Conservation (phyloP, 2,888 invertebrate species). For the Tachystola acroxantha region DNA sequence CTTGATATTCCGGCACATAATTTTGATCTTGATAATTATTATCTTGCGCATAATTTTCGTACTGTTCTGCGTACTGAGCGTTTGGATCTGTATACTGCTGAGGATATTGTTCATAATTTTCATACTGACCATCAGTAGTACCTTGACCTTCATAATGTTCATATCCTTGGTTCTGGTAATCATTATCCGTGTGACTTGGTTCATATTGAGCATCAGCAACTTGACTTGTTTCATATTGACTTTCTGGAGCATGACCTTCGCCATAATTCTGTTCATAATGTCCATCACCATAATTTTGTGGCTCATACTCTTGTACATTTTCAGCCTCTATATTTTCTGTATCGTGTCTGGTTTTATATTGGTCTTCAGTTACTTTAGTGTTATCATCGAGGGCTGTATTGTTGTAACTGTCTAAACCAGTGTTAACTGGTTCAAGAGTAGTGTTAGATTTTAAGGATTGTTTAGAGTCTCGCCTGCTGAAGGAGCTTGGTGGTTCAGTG, state of each 20-base stretch:
- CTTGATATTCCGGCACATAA: slow-evolving; percentile 34
- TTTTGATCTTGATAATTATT: slow-evolving; percentile 45
- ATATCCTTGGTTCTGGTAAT: slow-evolving; percentile 51
- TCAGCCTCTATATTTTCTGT: slow-evolving; percentile 10
- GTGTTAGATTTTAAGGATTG: neutral
- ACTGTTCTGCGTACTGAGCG: slow-evolving; percentile 45
- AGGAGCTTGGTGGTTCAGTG: slow-evolving; percentile 28
- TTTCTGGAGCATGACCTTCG: slow-evolving; percentile 6
- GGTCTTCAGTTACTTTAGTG: neutral
- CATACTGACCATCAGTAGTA: slow-evolving; percentile 29
- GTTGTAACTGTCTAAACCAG: neutral
- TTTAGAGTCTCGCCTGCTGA: slow-evolving; percentile 33
- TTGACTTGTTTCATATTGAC: slow-evolving; percentile 14
- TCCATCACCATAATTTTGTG: slow-evolving; percentile 13
- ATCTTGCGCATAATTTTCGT: slow-evolving; percentile 45
- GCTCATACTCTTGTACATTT: slow-evolving; percentile 11
- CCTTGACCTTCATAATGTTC: slow-evolving; percentile 23
- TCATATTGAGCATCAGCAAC: slow-evolving; percentile 7
- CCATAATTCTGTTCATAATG: slow-evolving; percentile 22
- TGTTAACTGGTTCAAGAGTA: neutral
- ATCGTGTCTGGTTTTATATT: neutral
- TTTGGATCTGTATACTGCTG: slow-evolving; percentile 46
- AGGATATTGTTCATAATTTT: slow-evolving; percentile 37
- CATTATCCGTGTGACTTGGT: slow-evolving; percentile 27
- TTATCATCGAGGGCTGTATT: neutral